Conservation (phyloP, 2,797 vertebrate genomes). For the Hapalemur alaotrensis region DNA sequence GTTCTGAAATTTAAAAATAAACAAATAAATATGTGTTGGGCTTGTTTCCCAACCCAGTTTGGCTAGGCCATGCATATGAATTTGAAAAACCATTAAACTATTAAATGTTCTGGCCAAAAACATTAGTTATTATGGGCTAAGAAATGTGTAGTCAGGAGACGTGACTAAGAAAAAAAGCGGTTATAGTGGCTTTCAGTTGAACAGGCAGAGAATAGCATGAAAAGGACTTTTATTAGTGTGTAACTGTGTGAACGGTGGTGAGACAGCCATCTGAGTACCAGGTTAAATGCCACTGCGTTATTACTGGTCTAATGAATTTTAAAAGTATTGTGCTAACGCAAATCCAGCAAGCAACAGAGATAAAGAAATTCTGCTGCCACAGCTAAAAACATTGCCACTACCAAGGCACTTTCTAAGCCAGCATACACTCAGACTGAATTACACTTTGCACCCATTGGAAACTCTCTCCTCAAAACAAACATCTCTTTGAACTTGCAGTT, state of each 20-base stretch:
- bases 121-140: conserved; percentile 12
- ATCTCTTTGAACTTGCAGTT: conserved; percentile 42
- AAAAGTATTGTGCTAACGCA: conserved; percentile 50
- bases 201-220: conserved; percentile 34
- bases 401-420: not conserved
- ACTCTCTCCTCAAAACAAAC: conserved; percentile 54
- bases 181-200: conserved; percentile 30
- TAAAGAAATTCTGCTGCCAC: conserved; percentile 37
- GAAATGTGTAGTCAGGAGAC: conserved; percentile 31
- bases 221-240: conserved; percentile 63
- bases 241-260: not conserved
- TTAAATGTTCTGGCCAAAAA: not conserved
- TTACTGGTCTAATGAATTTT: conserved; percentile 59
- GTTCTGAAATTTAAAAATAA: too few species aligned
- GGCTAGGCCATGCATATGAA: not conserved
- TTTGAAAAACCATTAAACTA: not conserved
- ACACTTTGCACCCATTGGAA: not conserved
- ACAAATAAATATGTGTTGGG: not conserved
- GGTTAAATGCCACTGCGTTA: conserved; percentile 59
- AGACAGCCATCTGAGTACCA: not conserved
- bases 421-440: not conserved
- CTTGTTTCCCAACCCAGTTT: not conserved
- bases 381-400: not conserved
- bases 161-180: not conserved
- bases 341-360: conserved; percentile 33